These are phyloP conservation scores for Agapetus fuscipes DNA, from an alignment of 2,888 invertebrate genomes.

Conservation along the genomic window DNA sequence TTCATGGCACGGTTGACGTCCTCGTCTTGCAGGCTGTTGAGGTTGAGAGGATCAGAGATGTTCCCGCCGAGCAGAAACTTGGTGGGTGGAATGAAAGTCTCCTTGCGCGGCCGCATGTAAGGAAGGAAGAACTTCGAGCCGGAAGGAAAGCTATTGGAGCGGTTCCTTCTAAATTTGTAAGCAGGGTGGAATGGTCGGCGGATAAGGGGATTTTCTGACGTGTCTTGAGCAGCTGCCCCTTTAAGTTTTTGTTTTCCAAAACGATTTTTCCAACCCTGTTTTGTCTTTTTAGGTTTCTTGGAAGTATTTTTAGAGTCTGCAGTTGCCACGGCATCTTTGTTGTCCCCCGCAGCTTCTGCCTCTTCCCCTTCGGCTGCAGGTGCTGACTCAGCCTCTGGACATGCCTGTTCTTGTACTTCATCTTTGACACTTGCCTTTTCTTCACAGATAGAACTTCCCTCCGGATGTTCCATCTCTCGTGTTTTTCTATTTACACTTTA, in stretches of 20 bases:
- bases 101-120: conserved; percentile 63
- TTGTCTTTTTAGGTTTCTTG: conserved; percentile 27
- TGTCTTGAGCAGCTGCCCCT: conserved; percentile 32
- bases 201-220: conserved; percentile 33
- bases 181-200: conserved; percentile 38
- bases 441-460: too few species aligned
- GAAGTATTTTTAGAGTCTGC: conserved; percentile 7
- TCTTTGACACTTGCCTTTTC: too few species aligned
- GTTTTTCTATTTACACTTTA: too few species aligned
- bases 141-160: conserved; percentile 57
- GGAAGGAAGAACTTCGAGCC: conserved; percentile 66
- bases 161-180: conserved; percentile 49
- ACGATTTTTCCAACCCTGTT: conserved; percentile 39
- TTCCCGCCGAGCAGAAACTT: conserved; percentile 92
- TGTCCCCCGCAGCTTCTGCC: conserved; percentile 4
- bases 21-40: conserved; percentile 82
- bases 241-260: conserved; percentile 30
- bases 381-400: background rate
- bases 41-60: conserved; percentile 88
- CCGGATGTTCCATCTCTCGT: too few species aligned
- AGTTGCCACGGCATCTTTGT: conserved; percentile 2
- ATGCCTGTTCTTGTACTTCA: background rate
- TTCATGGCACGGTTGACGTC: conserved; percentile 71
- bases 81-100: conserved; percentile 75
- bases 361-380: background rate